phyloP scores from a whole-genome alignment of 2,797 vertebrate genomes.

The Halcyon smyrnensis region DNA sequence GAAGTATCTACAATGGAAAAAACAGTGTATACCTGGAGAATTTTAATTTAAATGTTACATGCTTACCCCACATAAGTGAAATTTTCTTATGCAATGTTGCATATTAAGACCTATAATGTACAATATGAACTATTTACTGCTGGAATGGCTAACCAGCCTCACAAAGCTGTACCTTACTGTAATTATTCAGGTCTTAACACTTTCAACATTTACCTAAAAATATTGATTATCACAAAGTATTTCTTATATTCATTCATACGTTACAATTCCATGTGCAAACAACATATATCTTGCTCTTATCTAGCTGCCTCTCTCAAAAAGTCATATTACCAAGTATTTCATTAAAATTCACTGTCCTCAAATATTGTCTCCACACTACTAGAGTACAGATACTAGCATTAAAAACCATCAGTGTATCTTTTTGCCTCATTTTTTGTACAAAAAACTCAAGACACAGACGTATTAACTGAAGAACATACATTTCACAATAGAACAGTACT shows the following conservation, averaged over 20 bases:
- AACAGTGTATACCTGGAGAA: neutral
- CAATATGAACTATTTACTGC: neutral
- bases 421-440: neutral
- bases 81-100: neutral
- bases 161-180: neutral
- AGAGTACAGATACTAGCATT: neutral
- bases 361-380: neutral
- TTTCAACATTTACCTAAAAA: neutral
- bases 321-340: neutral
- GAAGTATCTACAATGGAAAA: slow-evolving; percentile 86
- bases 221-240: neutral
- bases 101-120: neutral
- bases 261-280: neutral
- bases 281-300: neutral
- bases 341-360: neutral
- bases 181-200: neutral
- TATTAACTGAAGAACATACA: neutral
- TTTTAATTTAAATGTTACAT: neutral
- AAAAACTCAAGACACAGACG: neutral
- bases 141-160: neutral
- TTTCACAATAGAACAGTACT: neutral
- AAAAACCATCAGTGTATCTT: neutral
- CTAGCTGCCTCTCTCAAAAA: neutral
- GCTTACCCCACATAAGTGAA: neutral
- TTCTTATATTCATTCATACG: neutral